Conservation (phyloP, 2,888 invertebrate species). For the Rhyacophila evoluta region DNA sequence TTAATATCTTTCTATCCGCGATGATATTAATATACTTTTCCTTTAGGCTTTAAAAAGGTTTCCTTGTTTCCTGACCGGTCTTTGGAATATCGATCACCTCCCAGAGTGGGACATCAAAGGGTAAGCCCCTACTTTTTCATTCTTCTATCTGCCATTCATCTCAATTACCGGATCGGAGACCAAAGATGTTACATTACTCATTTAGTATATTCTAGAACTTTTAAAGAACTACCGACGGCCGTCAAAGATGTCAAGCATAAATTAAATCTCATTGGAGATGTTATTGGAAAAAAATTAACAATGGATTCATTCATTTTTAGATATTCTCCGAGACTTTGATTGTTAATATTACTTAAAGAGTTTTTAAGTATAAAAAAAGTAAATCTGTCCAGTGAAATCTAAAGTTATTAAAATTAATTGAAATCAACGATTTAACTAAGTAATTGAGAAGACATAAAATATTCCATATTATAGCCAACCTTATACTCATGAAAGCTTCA, state of each 20-base stretch:
- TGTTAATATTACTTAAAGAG: too few relatives aligned
- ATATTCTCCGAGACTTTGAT: too few relatives aligned
- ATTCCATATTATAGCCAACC: too few relatives aligned
- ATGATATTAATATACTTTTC: not conserved
- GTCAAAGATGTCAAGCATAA: not conserved
- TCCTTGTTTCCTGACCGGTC: not conserved
- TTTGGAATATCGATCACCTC: conserved; percentile 47
- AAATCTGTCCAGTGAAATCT: too few relatives aligned
- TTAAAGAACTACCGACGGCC: not conserved
- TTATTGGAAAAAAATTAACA: too few relatives aligned
- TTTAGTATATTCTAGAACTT: not conserved
- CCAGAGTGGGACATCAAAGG: conserved; percentile 33
- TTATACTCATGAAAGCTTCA: too few relatives aligned
- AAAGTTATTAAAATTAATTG: too few relatives aligned
- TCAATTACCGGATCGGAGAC: conserved; percentile 47
- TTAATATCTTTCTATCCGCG: not conserved
- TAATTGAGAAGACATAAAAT: too few relatives aligned
- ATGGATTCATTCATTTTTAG: too few relatives aligned
- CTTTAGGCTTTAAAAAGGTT: not conserved
- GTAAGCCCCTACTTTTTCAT: conserved; percentile 49
- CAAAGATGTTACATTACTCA: not conserved
- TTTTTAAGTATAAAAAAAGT: too few relatives aligned
- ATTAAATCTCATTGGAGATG: too few relatives aligned
- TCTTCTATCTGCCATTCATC: conserved; percentile 46
- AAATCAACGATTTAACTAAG: too few relatives aligned